phyloP scores from a whole-genome alignment of 2,888 invertebrate species.

The Maniola hyperantus region DNA sequence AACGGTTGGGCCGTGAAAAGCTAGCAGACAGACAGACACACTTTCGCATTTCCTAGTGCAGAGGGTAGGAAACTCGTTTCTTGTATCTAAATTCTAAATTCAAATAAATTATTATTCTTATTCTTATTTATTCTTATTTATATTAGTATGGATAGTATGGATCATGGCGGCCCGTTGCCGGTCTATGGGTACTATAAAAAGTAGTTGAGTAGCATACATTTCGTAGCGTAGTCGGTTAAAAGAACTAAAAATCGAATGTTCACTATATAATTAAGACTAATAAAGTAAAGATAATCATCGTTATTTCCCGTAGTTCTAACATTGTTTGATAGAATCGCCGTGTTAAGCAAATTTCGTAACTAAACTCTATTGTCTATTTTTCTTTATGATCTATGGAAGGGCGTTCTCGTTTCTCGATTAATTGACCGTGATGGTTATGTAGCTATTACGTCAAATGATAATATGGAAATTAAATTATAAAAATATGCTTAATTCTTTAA shows the following conservation, averaged over 20 bases:
- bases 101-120: too few relatives aligned
- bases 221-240: too few relatives aligned
- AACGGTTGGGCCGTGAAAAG: too few relatives aligned
- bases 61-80: too few relatives aligned
- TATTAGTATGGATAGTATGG: too few relatives aligned
- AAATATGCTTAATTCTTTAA: background rate
- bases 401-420: background rate
- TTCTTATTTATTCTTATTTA: too few relatives aligned
- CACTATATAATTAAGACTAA: background rate
- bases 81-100: too few relatives aligned
- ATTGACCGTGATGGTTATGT: conserved; percentile 2
- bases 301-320: background rate
- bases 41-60: too few relatives aligned
- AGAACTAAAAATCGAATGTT: background rate
- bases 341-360: conserved; percentile 11
- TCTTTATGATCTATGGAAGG: background rate
- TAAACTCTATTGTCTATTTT: conserved; percentile 11
- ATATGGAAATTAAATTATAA: conserved; percentile 1
- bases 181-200: too few relatives aligned
- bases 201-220: too few relatives aligned
- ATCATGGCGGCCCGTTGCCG: too few relatives aligned
- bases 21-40: too few relatives aligned
- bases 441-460: background rate
- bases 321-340: background rate
- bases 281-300: background rate